These are phyloP conservation scores for Tigriopus japonicus DNA, from an alignment of 1,140 invertebrate genomes.

Conservation along the genomic window DNA sequence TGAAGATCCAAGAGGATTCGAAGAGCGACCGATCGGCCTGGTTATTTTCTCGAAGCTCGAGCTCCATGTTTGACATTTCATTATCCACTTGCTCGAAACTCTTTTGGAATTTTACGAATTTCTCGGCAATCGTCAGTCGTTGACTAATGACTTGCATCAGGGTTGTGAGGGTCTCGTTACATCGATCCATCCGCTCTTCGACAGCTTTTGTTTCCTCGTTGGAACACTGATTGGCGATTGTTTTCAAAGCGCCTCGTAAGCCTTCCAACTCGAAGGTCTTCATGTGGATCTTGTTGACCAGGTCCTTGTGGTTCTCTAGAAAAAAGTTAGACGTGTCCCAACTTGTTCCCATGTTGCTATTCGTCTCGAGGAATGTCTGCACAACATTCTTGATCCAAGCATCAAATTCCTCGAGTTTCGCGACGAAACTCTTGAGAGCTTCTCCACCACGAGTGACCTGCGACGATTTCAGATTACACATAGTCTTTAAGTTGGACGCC, in stretches of 20 bases:
- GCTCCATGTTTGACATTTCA: conserved; percentile 44
- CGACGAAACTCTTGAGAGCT: background rate
- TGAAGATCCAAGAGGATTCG: conserved; percentile 39
- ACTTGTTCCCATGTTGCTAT: background rate
- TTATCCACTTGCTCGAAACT: conserved; percentile 41
- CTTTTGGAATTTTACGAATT: conserved; percentile 53
- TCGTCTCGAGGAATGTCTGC: background rate
- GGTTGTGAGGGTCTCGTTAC: too few relatives aligned
- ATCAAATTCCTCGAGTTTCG: background rate
- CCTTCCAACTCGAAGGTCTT: background rate
- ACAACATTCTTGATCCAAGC: background rate
- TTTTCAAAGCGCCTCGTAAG: background rate
- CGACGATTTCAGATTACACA: background rate
- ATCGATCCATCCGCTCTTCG: too few relatives aligned
- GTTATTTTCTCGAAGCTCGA: conserved; percentile 31
- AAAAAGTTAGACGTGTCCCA: background rate
- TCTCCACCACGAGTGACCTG: background rate
- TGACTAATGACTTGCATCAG: conserved; percentile 1
- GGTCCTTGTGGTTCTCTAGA: background rate
- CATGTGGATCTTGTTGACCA: background rate
- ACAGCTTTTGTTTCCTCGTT: too few relatives aligned
- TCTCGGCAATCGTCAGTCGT: conserved; percentile 27
- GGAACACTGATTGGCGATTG: background rate
- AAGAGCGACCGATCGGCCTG: conserved; percentile 24
- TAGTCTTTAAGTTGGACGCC: background rate